phyloP scores from a whole-genome alignment of 2,797 vertebrate species.

The Fratercula arctica region DNA sequence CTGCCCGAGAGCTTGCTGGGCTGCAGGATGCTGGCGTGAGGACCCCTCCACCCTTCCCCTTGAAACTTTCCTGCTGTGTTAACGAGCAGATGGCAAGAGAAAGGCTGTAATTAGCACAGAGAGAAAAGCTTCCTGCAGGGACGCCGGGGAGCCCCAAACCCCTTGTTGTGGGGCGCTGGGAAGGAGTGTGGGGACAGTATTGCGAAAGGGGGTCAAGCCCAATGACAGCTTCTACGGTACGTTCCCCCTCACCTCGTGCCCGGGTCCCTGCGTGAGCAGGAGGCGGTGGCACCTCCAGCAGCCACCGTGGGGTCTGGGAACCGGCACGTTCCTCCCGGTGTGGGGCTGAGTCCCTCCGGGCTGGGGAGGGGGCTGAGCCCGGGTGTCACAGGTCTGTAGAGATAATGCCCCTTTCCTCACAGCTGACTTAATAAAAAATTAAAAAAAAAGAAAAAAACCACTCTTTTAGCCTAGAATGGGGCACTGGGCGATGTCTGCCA shows the following conservation, averaged over 20 bases:
- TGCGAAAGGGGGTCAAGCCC: fast-evolving
- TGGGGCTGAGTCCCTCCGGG: neutral
- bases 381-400: neutral
- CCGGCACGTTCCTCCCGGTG: fast-evolving
- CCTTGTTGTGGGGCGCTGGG: neutral
- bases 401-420: neutral
- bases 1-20: neutral
- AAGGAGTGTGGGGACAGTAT: neutral
- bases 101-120: neutral
- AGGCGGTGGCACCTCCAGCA: neutral
- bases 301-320: neutral
- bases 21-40: fast-evolving
- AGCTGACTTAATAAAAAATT: neutral
- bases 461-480: neutral
- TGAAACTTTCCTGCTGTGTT: neutral
- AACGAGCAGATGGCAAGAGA: neutral
- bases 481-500: fast-evolving
- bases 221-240: fast-evolving
- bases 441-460: fast-evolving
- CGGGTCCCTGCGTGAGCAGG: neutral
- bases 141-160: fast-evolving
- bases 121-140: neutral
- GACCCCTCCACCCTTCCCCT: neutral
- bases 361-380: neutral
- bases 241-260: fast-evolving